A percentile compares a stretch with the other conserved stretches of the same genome.
Evolutionary conservation across 2,888 invertebrate genomes (phyloP).

Genomic region (Agrotis ipsilon): DNA sequence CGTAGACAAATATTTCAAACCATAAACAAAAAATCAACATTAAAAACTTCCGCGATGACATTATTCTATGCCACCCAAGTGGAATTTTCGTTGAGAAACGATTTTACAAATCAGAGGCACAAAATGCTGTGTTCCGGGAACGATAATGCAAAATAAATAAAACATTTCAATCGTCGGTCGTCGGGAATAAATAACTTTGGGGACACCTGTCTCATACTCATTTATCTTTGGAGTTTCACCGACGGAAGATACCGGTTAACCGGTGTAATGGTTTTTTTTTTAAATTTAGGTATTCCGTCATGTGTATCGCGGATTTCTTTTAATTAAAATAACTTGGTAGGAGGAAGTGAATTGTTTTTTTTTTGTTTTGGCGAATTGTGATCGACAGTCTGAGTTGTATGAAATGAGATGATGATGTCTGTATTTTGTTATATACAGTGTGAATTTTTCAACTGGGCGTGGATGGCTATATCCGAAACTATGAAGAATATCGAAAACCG

Average conservation of each 20-base stretch:
- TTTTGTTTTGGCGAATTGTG: neutral
- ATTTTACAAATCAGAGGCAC: slow-evolving; percentile 34
- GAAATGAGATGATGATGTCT: neutral
- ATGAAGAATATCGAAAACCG: too few relatives aligned
- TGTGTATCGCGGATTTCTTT: slow-evolving; percentile 26
- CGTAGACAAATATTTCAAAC: neutral
- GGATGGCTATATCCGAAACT: too few relatives aligned
- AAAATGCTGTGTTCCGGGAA: slow-evolving; percentile 39
- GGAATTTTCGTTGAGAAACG: slow-evolving; percentile 34
- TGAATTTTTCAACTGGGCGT: too few relatives aligned
- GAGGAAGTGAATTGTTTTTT: slow-evolving; percentile 31
- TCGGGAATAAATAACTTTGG: slow-evolving; percentile 54
- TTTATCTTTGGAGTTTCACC: slow-evolving; percentile 58
- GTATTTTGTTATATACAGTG: neutral
- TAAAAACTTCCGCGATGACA: slow-evolving; percentile 19
- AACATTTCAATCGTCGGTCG: slow-evolving; percentile 56
- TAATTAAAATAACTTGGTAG: slow-evolving; percentile 48
- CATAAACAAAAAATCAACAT: slow-evolving; percentile 1
- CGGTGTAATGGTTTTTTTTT: slow-evolving; percentile 31
- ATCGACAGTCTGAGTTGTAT: neutral
- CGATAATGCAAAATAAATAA: slow-evolving; percentile 57
- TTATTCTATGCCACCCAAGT: slow-evolving; percentile 50
- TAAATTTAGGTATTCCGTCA: slow-evolving; percentile 14
- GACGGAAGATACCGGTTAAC: slow-evolving; percentile 36
- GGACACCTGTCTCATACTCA: slow-evolving; percentile 62